Evolutionary conservation across 2,888 invertebrate genomes (phyloP), one percentile per base, ranked within the genome.

Genomic region (Electrophaes corylata): DNA sequence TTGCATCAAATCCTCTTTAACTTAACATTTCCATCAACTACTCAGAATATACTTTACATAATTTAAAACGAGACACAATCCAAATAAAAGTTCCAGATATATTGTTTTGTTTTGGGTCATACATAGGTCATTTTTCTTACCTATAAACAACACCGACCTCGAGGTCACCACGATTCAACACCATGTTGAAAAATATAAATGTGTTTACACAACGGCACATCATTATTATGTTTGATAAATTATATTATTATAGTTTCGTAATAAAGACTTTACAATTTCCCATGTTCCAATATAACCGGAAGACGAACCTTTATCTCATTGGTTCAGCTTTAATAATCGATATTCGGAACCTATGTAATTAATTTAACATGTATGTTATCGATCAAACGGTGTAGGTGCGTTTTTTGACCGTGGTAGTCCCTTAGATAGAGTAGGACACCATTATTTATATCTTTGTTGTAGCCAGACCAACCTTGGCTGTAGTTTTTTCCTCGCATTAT

Each of bases 121-220:
- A 73, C 70, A 73, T 59, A 73, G 67, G 67, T 64, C 61, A 47
- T 48, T 37, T 37, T 61, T 64, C 53, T 50, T 60, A 63, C 56
- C 62, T 71, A 81, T 84, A 82, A 83, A 84, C 83, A 77, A 76
- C 68, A 61, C 57, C 65, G 80, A 83, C 76, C 83, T 60, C 59
- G 60, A 60, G 81, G 80, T 82, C 76, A 72, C 74, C 72, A 76
- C 76, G 70, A 77, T 77, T 77, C 68, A 71, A 76, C 54, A 48
- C 72, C 70, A 66, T 67, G 16, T 41, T 20, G 77, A 76, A 76
- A 78, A 78, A 79, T 69, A 67, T 65, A 60, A 68, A 70, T 70
- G 66, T 58, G 57, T 64, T 48, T 56, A 54, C 60, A n/a, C n/a
- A n/a, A 64, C 51, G 55, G 43, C 64, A 61, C 56, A 59, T 63